Evolutionary conservation across 2,113 vertebrate genomes (phyloP).

Genomic region (Melanostigma gelatinosum): DNA sequence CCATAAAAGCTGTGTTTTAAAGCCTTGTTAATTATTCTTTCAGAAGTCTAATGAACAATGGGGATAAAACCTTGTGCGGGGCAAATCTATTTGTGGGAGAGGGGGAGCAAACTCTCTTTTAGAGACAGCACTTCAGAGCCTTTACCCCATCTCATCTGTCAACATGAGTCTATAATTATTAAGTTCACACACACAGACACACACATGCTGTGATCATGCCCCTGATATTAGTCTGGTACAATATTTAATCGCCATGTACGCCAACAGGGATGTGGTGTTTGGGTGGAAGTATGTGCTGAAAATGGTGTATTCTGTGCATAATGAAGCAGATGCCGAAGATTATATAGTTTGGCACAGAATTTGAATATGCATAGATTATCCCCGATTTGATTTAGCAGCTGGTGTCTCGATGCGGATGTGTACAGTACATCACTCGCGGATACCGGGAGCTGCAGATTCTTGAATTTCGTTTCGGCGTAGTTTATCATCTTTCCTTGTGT

Average conservation of each 20-base stretch:
- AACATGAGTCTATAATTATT: constrained; percentile 57
- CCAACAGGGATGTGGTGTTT: constrained; percentile 51
- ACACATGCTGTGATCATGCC: constrained; percentile 62
- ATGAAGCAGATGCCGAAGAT: constrained; percentile 76
- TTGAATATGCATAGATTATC: constrained; percentile 79
- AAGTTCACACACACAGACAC: constrained; percentile 44
- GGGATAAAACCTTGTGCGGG: constrained; percentile 77
- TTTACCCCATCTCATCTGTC: constrained; percentile 66
- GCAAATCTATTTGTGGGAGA: constrained; percentile 72
- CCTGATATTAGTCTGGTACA: constrained; percentile 40
- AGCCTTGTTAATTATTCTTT: constrained; percentile 87
- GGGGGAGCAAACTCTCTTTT: constrained; percentile 62
- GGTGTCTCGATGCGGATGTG: constrained; percentile 65
- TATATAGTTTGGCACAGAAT: constrained; percentile 75
- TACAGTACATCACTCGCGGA: constrained; percentile 65
- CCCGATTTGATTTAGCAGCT: constrained; percentile 75
- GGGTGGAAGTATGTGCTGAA: constrained; percentile 50
- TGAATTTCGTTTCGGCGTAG: constrained; percentile 60
- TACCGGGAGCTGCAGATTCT: constrained; percentile 45
- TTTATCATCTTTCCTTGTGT: constrained; percentile 68
- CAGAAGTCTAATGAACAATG: constrained; percentile 86
- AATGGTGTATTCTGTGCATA: constrained; percentile 69
- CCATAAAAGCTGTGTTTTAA: constrained; percentile 87
- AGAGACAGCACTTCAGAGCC: constrained; percentile 63
- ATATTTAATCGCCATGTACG: constrained; percentile 58